Evolutionary conservation across 2,888 invertebrate genomes (phyloP).

Genomic region (Lepetodrilus schrolli): DNA sequence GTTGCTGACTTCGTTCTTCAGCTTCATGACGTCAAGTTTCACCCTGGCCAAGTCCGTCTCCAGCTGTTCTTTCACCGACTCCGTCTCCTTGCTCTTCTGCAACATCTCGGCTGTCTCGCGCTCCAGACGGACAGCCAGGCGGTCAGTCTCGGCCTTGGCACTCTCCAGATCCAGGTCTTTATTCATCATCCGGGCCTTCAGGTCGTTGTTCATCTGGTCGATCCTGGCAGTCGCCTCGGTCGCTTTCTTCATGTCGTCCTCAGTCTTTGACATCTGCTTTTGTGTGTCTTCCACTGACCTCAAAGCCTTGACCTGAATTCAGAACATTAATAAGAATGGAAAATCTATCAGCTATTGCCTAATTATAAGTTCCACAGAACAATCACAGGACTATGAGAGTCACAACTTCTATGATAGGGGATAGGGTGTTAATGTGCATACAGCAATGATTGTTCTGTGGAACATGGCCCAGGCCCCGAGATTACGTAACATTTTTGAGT

Average conservation of each 20-base stretch:
- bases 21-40: constrained; percentile 8
- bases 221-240: not conserved
- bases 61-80: constrained; percentile 43
- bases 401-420: too few relatives aligned
- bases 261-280: not conserved
- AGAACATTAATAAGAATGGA: too few relatives aligned
- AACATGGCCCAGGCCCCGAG: too few relatives aligned
- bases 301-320: not conserved
- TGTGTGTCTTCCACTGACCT: constrained; percentile 32
- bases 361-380: too few relatives aligned
- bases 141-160: constrained; percentile 41
- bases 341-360: too few relatives aligned
- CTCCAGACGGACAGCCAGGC: constrained; percentile 38
- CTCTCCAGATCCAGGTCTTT: constrained; percentile 42
- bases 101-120: constrained; percentile 26
- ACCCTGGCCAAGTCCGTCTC: not conserved
- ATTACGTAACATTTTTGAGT: too few relatives aligned
- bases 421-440: too few relatives aligned
- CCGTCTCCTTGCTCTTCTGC: constrained; percentile 32
- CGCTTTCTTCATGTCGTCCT: not conserved
- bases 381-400: too few relatives aligned
- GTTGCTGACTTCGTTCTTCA: not conserved
- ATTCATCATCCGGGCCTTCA: constrained; percentile 40
- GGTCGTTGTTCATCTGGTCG: constrained; percentile 17
- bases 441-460: too few relatives aligned